These are phyloP conservation scores for Apodemia hepburni DNA, from an alignment of 2,888 invertebrate genomes.

Conservation along the genomic window DNA sequence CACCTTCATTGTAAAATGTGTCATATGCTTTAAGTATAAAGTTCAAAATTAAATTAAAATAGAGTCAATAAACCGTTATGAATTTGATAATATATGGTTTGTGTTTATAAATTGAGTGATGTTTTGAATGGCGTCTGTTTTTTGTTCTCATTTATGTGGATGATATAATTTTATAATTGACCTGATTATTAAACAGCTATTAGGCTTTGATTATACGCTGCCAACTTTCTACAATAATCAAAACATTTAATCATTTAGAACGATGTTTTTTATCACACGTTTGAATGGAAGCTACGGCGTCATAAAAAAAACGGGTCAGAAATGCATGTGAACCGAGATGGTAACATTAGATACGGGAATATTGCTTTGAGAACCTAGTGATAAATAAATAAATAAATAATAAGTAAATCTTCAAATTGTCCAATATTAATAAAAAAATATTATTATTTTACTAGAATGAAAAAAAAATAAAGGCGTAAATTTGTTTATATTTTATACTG, in stretches of 20 bases:
- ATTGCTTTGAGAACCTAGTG: too few relatives aligned
- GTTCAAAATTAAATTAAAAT: not conserved
- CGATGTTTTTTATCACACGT: too few relatives aligned
- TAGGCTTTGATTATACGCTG: constrained; percentile 9
- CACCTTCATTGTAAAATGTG: constrained; percentile 19
- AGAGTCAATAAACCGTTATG: constrained; percentile 30
- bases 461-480: too few relatives aligned
- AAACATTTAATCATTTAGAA: not conserved
- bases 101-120: constrained; percentile 34
- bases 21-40: not conserved
- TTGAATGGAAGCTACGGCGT: too few relatives aligned
- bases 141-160: constrained; percentile 21
- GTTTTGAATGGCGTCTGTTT: constrained; percentile 21
- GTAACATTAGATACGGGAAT: too few relatives aligned
- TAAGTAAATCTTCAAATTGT: too few relatives aligned
- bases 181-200: constrained; percentile 14
- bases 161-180: constrained; percentile 23
- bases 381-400: too few relatives aligned
- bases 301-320: too few relatives aligned
- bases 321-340: too few relatives aligned
- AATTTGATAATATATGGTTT: constrained; percentile 33
- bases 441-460: too few relatives aligned
- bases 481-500: too few relatives aligned
- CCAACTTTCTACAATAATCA: not conserved
- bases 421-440: too few relatives aligned